Conservation (phyloP, 2,113 vertebrate genomes). For the Saiga tatarica region DNA sequence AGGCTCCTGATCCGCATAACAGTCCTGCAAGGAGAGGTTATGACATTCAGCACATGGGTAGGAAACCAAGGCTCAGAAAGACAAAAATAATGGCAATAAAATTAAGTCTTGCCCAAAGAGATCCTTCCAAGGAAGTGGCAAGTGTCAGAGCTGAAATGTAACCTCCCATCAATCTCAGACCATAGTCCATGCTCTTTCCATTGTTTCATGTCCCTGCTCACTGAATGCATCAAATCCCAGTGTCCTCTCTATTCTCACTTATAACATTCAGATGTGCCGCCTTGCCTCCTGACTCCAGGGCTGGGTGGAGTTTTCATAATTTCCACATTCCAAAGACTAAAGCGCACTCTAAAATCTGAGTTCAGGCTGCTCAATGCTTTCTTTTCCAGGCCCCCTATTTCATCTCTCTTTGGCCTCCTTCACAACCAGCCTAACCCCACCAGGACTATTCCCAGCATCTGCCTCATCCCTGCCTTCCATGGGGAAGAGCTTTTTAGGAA, state of each 20-base stretch:
- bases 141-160: background rate
- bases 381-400: background rate
- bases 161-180: background rate
- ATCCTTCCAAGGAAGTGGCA: background rate
- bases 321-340: background rate
- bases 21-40: background rate
- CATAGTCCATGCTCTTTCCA: fast-evolving
- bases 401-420: background rate
- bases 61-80: background rate
- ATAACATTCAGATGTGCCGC: background rate
- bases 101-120: background rate
- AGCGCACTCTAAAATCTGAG: background rate
- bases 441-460: background rate
- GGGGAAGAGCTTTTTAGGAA: background rate
- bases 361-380: background rate
- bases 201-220: fast-evolving
- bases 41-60: background rate
- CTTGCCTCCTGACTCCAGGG: background rate
- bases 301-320: background rate
- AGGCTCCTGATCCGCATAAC: background rate
- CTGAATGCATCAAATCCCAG: background rate
- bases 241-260: fast-evolving
- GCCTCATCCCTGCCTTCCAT: background rate
- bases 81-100: background rate
- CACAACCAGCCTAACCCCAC: background rate